A percentile compares a stretch with the other conserved stretches of the same genome.
These are phyloP conservation scores for Tinea trinotella DNA, from an alignment of 2,888 invertebrate genomes.

Conservation along the genomic window DNA sequence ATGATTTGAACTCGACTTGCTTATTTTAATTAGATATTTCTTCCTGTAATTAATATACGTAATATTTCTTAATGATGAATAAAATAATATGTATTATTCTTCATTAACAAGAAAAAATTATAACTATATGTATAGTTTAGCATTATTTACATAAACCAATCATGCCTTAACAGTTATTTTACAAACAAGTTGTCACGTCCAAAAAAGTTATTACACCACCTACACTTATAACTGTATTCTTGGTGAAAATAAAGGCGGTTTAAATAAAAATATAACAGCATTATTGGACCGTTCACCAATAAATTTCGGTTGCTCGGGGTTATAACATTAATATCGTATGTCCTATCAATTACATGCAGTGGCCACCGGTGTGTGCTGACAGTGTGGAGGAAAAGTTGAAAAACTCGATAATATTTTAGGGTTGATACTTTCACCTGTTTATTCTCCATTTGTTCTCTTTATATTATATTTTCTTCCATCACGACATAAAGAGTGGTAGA, in stretches of 20 bases:
- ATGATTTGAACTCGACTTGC: too few relatives aligned
- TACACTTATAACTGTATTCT: background rate
- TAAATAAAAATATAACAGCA: background rate
- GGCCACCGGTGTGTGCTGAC: constrained; percentile 45
- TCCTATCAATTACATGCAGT: constrained; percentile 58
- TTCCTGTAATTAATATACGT: too few relatives aligned
- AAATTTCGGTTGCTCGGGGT: constrained; percentile 46
- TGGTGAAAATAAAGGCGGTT: background rate
- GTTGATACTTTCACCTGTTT: constrained; percentile 29
- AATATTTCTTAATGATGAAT: too few relatives aligned
- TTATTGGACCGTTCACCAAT: constrained; percentile 33
- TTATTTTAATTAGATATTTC: too few relatives aligned
- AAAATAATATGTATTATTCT: too few relatives aligned
- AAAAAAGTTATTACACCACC: background rate
- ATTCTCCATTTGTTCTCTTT: too few relatives aligned
- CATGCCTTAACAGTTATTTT: background rate
- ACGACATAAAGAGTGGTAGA: too few relatives aligned
- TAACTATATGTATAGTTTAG: too few relatives aligned
- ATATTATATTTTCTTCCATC: too few relatives aligned
- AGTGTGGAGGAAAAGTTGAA: constrained; percentile 46
- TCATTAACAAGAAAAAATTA: too few relatives aligned
- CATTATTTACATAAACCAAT: background rate
- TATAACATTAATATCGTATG: constrained; percentile 56
- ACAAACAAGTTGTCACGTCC: background rate
- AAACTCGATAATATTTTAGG: constrained; percentile 43